phyloP scores from a whole-genome alignment of 2,797 vertebrate species.

The Characodon lateralis region DNA sequence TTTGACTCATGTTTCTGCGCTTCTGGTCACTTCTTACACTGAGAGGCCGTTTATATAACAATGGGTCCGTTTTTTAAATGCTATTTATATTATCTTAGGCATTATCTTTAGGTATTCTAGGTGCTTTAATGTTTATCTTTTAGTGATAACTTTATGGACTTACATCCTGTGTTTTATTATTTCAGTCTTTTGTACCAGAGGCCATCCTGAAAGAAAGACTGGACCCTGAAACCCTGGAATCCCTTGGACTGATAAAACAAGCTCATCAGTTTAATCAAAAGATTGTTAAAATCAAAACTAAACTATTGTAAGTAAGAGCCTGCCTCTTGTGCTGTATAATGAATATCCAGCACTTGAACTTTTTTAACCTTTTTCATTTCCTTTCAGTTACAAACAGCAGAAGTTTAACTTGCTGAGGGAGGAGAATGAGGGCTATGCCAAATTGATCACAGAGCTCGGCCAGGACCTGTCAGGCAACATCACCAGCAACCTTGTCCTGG shows the following conservation, averaged over 20 bases:
- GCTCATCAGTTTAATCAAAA: slow-evolving; percentile 99
- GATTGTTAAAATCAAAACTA: slow-evolving; percentile 99
- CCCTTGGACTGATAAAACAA: slow-evolving; percentile 96
- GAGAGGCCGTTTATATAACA: background rate
- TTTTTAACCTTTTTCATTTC: slow-evolving; percentile 16
- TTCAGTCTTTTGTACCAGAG: slow-evolving; percentile 92
- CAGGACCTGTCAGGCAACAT: slow-evolving; percentile 95
- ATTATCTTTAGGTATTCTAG: background rate
- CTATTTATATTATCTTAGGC: background rate
- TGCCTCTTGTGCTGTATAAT: background rate
- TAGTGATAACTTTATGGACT: background rate
- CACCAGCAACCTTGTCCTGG: slow-evolving; percentile 94
- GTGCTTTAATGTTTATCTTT: background rate
- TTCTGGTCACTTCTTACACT: background rate
- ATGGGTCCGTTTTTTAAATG: background rate
- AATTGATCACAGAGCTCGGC: slow-evolving; percentile 95
- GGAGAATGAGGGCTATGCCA: slow-evolving; percentile 98
- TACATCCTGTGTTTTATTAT: background rate
- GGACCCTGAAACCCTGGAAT: slow-evolving; percentile 97
- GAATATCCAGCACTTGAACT: background rate
- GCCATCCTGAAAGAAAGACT: slow-evolving; percentile 94
- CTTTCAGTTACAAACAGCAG: slow-evolving; percentile 96
- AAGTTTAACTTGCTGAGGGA: slow-evolving; percentile 98
- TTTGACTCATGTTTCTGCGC: background rate
- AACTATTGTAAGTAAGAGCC: slow-evolving; percentile 92